Evolutionary conservation across 2,888 invertebrate species (phyloP).

Genomic region (Gryllus longicercus): DNA sequence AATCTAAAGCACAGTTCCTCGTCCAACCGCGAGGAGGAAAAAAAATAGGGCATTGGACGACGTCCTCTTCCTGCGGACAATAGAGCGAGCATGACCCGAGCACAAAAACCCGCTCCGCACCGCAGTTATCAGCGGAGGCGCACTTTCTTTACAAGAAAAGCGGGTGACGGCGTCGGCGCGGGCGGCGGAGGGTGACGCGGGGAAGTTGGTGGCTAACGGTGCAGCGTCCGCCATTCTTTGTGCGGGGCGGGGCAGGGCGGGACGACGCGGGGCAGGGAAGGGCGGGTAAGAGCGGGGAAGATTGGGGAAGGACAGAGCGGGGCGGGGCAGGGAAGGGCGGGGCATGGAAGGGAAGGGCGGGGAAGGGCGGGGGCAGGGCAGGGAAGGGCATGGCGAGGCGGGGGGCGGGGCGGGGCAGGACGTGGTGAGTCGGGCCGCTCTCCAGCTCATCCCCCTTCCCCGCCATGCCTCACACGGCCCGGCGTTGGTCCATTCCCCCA

Average conservation of each 20-base stretch:
- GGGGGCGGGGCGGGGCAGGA: too few species aligned
- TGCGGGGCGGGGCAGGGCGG: neutral
- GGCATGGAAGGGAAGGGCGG: neutral
- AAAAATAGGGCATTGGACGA: neutral
- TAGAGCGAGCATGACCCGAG: neutral
- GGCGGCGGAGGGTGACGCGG: neutral
- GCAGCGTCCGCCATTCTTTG: neutral
- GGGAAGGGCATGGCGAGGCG: too few species aligned
- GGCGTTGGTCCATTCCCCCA: too few species aligned
- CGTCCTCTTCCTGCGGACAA: neutral
- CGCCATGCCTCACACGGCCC: too few species aligned
- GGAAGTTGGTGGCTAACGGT: neutral
- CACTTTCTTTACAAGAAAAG: neutral
- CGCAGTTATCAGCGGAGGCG: neutral
- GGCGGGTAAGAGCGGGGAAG: neutral
- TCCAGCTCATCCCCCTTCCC: too few species aligned
- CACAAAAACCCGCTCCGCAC: neutral
- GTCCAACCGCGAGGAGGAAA: neutral
- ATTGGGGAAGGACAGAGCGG: neutral
- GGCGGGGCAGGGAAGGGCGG: neutral
- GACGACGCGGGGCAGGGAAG: neutral
- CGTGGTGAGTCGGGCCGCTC: too few species aligned
- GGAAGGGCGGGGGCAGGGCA: too few species aligned
- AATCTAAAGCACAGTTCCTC: neutral
- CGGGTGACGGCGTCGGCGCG: neutral